Conservation (phyloP, 2,797 vertebrate species). For the Sphenodon punctatus region DNA sequence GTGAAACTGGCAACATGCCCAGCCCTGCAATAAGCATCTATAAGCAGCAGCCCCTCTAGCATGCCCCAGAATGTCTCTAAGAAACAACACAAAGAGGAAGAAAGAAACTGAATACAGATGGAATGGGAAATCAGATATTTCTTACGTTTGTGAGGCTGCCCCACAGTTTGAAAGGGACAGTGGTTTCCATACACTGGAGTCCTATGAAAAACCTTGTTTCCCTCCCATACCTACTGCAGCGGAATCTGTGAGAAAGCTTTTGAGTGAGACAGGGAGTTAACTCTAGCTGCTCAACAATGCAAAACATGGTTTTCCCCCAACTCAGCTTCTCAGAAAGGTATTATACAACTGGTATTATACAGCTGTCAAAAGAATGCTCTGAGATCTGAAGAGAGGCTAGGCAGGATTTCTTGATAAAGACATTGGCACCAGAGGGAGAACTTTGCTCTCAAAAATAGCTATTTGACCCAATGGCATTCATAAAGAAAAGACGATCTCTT, state of each 20-base stretch:
- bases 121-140: conserved; percentile 68
- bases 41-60: conserved; percentile 57
- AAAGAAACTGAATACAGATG: conserved; percentile 75
- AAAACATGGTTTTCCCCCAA: conserved; percentile 52
- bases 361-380: conserved; percentile 44
- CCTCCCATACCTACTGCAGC: conserved; percentile 15
- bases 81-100: conserved; percentile 69
- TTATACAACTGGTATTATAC: conserved; percentile 54
- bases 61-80: conserved; percentile 59
- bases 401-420: conserved; percentile 31
- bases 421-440: conserved; percentile 24
- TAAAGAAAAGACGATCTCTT: conserved; percentile 33
- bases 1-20: conserved; percentile 69
- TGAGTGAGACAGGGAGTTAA: conserved; percentile 25
- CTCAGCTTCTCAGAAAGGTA: conserved; percentile 53
- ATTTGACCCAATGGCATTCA: conserved; percentile 10
- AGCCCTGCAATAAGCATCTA: conserved; percentile 39
- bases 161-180: conserved; percentile 57
- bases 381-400: not conserved
- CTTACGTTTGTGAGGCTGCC: conserved; percentile 54
- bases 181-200: conserved; percentile 41
- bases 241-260: conserved; percentile 53
- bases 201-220: conserved; percentile 33
- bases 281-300: conserved; percentile 29
- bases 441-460: conserved; percentile 42